Conservation (phyloP, 2,113 vertebrate genomes). For the Danionella cerebrum region DNA sequence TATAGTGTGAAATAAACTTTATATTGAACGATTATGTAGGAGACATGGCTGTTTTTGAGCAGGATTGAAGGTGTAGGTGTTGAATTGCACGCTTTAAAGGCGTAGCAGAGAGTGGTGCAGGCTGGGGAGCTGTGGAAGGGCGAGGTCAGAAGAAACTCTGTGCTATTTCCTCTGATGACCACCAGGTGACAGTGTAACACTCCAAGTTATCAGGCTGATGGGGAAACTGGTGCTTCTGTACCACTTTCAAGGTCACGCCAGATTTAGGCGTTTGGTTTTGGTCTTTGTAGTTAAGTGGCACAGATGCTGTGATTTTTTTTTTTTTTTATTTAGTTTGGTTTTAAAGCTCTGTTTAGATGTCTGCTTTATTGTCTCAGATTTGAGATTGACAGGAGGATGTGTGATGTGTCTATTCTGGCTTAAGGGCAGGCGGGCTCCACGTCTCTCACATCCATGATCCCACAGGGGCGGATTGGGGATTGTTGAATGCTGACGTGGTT, state of each 20-base stretch:
- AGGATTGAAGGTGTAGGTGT: too few species aligned
- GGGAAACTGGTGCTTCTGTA: background rate
- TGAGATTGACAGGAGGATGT: background rate
- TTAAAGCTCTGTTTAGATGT: too few species aligned
- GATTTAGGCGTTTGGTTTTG: background rate
- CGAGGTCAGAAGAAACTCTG: background rate
- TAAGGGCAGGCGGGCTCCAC: background rate
- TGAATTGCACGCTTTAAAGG: too few species aligned
- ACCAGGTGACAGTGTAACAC: slow-evolving; percentile 24
- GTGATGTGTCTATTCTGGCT: background rate
- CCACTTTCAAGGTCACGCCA: background rate
- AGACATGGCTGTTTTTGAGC: too few species aligned
- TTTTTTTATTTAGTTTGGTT: too few species aligned
- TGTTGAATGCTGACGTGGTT: background rate
- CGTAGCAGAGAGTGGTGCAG: background rate
- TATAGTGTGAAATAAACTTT: too few species aligned
- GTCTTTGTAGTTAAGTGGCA: background rate
- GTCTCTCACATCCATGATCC: background rate
- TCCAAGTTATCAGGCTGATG: background rate
- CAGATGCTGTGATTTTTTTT: too few species aligned
- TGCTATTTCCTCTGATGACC: background rate
- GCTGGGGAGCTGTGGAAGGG: background rate
- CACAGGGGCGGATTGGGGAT: background rate
- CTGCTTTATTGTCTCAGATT: too few species aligned
- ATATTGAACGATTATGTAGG: too few species aligned